Evolutionary conservation across 2,797 vertebrate species (phyloP), one percentile per base, ranked within the genome.

Genomic region (Ceryle rudis): DNA sequence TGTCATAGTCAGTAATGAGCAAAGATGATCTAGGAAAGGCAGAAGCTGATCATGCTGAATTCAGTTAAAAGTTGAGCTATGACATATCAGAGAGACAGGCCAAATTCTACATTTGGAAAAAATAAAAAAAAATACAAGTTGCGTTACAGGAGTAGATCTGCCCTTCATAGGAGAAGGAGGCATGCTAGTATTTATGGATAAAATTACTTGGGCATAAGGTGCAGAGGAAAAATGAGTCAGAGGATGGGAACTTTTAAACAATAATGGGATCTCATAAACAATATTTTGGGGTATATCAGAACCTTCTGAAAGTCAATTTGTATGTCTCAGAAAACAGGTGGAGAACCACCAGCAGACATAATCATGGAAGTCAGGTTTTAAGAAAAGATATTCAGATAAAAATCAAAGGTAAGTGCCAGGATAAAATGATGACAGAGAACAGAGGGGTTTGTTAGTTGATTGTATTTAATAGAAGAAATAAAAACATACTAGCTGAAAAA

Each of bases 91-190:
- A 88, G 5, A 54, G 9, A 58, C 4, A 65, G 20, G 7, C 0
- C 37, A 65, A 88, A 49, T 3, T 26, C 25, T 31, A 72, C 9
- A 28, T 49, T 31, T 81, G 4, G 12, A 11, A 0, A 0, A 35
- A 46, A 44, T 16, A n/a, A 44, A 9, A 23, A 10, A 23, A 21
- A 17, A 5, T 0, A 5, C 1, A 41, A 8, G 3, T 35, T 70
- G 4, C 74, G 12, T 49, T 78, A 39, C 5, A 61, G 21, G 6
- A 61, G 11, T 58, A 35, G 9, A 29, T 78, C 33, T 74, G 7
- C 10, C 9, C 65, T 79, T 61, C n/a, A 10, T 2, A 47, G 35
- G 10, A 64, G 18, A 4, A 71, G 1, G 55, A 25, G 21, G 16
- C 51, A 61, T 18, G 5, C 10, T 73, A 35, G 54, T 60, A 0